Percentiles rank a stretch among this genome's conserved stretches.
phyloP scores from a whole-genome alignment of 2,888 invertebrate genomes.

The Exephanes ischioxanthus region DNA sequence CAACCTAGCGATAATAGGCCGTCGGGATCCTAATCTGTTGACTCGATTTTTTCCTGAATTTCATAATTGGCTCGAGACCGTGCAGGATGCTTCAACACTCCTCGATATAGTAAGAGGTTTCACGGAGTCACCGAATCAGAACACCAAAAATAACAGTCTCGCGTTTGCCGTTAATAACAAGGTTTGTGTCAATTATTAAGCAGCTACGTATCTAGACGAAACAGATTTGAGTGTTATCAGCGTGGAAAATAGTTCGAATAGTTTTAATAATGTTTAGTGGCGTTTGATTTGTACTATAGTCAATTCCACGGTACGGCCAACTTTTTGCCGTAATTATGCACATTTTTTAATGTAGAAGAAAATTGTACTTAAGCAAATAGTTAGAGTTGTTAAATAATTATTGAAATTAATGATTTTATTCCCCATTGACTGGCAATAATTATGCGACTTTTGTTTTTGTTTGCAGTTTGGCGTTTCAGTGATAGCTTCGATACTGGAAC shows the following conservation, averaged over 20 bases:
- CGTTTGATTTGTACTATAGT: neutral
- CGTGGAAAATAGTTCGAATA: constrained; percentile 3
- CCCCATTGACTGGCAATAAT: neutral
- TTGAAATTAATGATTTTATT: neutral
- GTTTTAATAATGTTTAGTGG: neutral
- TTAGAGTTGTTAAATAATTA: neutral
- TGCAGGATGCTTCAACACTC: constrained; percentile 74
- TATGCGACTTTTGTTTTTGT: constrained; percentile 69
- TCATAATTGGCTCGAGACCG: constrained; percentile 85
- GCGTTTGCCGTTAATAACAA: constrained; percentile 86
- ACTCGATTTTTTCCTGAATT: constrained; percentile 87
- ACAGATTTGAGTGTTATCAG: neutral
- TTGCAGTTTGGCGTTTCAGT: constrained; percentile 87
- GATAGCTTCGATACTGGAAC: constrained; percentile 86
- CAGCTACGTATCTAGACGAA: neutral
- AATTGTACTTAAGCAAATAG: neutral
- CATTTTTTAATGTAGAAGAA: neutral
- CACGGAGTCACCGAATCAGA: constrained; percentile 77
- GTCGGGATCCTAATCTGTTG: constrained; percentile 87
- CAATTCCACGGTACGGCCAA: neutral
- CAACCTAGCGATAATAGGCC: constrained; percentile 87
- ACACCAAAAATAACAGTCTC: constrained; percentile 81
- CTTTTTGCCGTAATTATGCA: neutral
- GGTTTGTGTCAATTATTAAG: constrained; percentile 81
- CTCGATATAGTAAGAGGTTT: constrained; percentile 79